These are phyloP conservation scores for Uria lomvia DNA, from an alignment of 2,113 vertebrate species.

Conservation along the genomic window DNA sequence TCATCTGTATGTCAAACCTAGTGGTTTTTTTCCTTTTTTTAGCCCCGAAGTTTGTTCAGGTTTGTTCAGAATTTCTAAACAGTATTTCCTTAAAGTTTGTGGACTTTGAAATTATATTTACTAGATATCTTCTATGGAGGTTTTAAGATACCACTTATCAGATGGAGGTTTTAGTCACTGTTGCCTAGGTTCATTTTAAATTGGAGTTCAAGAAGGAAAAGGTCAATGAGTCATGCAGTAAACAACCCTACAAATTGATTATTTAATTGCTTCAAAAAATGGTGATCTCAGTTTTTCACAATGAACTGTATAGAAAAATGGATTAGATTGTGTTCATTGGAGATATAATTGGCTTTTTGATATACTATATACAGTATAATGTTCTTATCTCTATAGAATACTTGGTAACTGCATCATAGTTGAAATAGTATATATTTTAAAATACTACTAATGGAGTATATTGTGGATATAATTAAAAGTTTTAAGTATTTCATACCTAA, in stretches of 20 bases:
- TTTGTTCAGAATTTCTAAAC: neutral
- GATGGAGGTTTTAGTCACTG: neutral
- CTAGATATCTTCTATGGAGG: neutral
- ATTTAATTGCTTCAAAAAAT: constrained; percentile 21
- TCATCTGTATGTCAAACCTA: neutral
- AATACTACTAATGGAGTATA: neutral
- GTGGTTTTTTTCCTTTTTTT: neutral
- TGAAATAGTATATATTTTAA: neutral
- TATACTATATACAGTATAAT: neutral
- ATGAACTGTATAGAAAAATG: neutral
- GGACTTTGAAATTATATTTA: constrained; percentile 1
- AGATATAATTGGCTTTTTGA: neutral
- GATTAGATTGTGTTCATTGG: neutral
- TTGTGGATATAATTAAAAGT: neutral
- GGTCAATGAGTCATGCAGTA: neutral
- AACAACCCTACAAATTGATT: neutral
- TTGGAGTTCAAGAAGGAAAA: constrained; percentile 31
- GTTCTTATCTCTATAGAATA: neutral
- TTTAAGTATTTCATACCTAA: neutral
- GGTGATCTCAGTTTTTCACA: neutral
- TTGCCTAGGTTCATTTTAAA: constrained; percentile 20
- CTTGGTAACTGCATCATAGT: neutral
- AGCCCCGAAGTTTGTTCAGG: neutral
- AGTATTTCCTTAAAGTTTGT: neutral
- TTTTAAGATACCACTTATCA: constrained; percentile 6